phyloP scores from a whole-genome alignment of 2,888 invertebrate genomes.

The Ormyrus thymus region DNA sequence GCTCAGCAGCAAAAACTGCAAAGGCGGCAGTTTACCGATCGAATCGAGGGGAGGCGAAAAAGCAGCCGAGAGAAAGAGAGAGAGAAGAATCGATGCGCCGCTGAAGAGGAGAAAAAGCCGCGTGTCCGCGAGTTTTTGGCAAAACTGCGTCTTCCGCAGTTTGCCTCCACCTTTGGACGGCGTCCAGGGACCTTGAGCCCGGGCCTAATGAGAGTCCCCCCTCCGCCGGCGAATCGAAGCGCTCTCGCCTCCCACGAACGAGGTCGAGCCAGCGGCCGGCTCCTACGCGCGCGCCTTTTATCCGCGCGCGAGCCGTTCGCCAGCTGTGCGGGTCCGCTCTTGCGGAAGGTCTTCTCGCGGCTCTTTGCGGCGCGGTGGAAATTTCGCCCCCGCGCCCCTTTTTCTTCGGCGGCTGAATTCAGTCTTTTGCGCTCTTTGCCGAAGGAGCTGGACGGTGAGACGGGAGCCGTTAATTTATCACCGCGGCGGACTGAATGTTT shows the following conservation, averaged over 20 bases:
- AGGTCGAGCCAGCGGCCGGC: constrained; percentile 20
- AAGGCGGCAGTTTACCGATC: no score
- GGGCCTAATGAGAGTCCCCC: constrained; percentile 42
- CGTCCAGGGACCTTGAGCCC: constrained; percentile 49
- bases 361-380: no score
- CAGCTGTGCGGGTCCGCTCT: not conserved
- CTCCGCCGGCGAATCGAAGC: not conserved
- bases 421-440: no score
- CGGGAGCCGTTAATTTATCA: no score
- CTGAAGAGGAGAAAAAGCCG: not conserved
- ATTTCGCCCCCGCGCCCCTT: no score
- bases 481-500: no score
- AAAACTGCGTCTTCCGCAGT: constrained; percentile 46
- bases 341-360: no score
- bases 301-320: not conserved
- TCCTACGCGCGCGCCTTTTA: constrained; percentile 4
- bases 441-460: no score
- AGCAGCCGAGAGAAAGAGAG: not conserved
- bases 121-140: constrained; percentile 12
- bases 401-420: no score
- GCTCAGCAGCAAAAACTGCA: no score
- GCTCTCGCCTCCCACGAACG: constrained; percentile 16
- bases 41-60: no score
- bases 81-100: not conserved
- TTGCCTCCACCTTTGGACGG: constrained; percentile 37